These are phyloP conservation scores for Australoheros facetus DNA, from an alignment of 2,797 vertebrate species.

Conservation along the genomic window DNA sequence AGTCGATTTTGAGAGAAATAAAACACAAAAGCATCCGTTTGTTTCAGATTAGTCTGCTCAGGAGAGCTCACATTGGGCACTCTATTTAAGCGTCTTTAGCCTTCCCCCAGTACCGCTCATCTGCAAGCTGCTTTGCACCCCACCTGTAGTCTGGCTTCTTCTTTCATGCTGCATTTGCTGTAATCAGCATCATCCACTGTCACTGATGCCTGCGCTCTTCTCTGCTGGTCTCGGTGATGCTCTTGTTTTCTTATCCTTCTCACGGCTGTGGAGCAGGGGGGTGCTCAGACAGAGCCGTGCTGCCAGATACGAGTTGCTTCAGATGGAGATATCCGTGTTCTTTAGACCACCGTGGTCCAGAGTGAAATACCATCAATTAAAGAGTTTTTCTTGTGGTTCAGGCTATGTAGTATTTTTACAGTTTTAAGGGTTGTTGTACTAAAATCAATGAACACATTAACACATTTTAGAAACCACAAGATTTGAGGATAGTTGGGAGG, in stretches of 20 bases:
- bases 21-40: neutral
- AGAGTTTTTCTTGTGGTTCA: rapidly evolving
- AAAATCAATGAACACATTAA: too few relatives aligned
- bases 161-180: neutral
- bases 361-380: neutral
- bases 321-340: neutral
- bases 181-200: neutral
- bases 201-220: neutral
- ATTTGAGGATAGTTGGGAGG: neutral
- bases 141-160: neutral
- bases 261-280: too few relatives aligned
- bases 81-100: neutral
- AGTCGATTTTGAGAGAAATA: neutral
- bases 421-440: neutral
- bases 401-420: neutral
- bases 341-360: neutral
- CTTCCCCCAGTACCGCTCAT: neutral
- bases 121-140: neutral
- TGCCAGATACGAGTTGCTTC: too few relatives aligned
- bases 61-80: too few relatives aligned
- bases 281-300: too few relatives aligned
- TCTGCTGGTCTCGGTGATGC: neutral
- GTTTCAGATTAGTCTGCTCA: neutral
- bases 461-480: neutral
- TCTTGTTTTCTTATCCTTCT: too few relatives aligned